Evolutionary conservation across 2,888 invertebrate species (phyloP).

Genomic region (Cheilosia pagana): DNA sequence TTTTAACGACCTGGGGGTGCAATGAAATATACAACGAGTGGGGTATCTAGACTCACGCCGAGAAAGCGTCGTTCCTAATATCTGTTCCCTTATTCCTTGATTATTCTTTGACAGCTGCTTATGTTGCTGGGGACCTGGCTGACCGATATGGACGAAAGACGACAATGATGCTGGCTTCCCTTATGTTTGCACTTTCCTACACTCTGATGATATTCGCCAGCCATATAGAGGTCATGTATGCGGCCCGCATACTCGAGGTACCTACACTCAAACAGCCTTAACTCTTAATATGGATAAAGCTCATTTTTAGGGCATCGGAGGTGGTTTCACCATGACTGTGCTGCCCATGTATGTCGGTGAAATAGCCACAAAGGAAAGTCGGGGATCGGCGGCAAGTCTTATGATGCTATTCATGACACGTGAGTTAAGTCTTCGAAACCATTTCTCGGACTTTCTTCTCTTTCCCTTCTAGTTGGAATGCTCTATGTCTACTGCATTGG

Average conservation of each 20-base stretch:
- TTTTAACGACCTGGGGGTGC: too few species aligned
- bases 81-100: conserved; percentile 1
- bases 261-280: not conserved
- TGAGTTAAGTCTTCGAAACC: conserved; percentile 2
- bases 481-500: conserved; percentile 89
- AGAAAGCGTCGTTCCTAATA: too few species aligned
- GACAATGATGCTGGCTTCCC: conserved; percentile 86
- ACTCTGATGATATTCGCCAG: conserved; percentile 86
- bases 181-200: conserved; percentile 90
- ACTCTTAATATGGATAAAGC: not conserved
- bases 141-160: conserved; percentile 88
- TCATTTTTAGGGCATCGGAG: conserved; percentile 85
- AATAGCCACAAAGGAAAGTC: conserved; percentile 90
- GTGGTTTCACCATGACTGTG: conserved; percentile 89
- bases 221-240: conserved; percentile 85
- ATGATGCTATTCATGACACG: conserved; percentile 87
- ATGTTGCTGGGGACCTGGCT: conserved; percentile 87
- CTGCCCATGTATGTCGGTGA: conserved; percentile 95
- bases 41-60: too few species aligned
- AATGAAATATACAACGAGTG: too few species aligned
- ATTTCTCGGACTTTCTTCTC: not conserved
- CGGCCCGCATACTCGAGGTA: conserved; percentile 82
- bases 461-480: conserved; percentile 84
- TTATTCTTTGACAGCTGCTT: conserved; percentile 85
- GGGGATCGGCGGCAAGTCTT: conserved; percentile 92